Conservation (phyloP, 1,140 invertebrate genomes). For the Caenorhabditis remanei region DNA sequence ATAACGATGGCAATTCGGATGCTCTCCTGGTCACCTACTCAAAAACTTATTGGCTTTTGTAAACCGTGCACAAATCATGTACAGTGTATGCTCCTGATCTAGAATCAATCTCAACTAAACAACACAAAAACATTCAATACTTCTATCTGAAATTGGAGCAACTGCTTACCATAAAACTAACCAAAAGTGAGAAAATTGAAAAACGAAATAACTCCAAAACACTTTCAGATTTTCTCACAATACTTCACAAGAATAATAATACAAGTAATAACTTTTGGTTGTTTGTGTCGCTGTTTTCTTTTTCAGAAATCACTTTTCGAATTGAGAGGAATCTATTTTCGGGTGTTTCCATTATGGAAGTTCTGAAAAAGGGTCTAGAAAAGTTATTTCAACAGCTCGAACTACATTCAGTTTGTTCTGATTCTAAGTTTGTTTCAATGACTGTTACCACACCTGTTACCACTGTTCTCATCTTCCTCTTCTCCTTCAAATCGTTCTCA, state of each 20-base stretch:
- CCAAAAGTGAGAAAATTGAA: neutral
- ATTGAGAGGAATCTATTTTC: neutral
- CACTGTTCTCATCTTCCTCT: neutral
- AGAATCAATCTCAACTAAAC: too few species aligned
- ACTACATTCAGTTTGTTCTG: too few species aligned
- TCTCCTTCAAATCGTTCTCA: neutral
- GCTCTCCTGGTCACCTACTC: too few species aligned
- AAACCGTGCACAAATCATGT: too few species aligned
- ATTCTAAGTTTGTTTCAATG: too few species aligned
- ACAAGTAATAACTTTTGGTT: neutral
- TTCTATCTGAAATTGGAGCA: too few species aligned
- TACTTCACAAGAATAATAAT: constrained; percentile 2
- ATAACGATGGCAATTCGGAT: too few species aligned
- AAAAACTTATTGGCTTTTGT: too few species aligned
- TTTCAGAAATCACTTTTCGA: neutral
- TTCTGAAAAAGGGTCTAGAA: neutral
- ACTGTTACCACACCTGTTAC: too few species aligned
- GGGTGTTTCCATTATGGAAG: neutral
- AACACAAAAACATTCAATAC: too few species aligned
- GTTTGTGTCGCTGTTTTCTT: neutral
- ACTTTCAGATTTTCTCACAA: constrained; percentile 6
- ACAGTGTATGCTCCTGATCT: too few species aligned
- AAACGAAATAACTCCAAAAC: neutral
- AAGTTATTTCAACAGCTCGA: too few species aligned
- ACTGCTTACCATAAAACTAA: neutral